A percentile compares a stretch with the other conserved stretches of the same genome.
phyloP scores from a whole-genome alignment of 1,140 invertebrate species.

The Brachionus manjavacas region DNA sequence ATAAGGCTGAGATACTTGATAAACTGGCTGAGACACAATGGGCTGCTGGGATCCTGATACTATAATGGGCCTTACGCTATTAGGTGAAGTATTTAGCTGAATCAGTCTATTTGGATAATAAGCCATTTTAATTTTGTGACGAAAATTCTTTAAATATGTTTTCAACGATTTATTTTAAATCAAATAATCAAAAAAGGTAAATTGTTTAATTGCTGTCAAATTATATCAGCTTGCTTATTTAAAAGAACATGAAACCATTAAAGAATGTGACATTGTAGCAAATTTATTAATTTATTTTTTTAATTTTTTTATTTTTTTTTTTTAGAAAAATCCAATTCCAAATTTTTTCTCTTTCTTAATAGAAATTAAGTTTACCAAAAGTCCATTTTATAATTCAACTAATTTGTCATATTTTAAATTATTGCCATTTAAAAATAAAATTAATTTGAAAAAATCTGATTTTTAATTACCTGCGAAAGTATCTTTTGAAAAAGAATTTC shows the following conservation, averaged over 20 bases:
- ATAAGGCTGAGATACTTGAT: neutral
- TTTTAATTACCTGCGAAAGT: too few relatives aligned
- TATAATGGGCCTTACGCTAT: neutral
- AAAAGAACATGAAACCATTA: neutral
- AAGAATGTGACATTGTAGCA: neutral
- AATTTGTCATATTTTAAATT: too few relatives aligned
- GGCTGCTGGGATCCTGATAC: neutral
- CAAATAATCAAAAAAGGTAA: neutral
- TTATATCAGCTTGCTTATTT: neutral
- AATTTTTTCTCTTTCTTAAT: too few relatives aligned
- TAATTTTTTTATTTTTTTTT: neutral
- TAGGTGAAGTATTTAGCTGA: neutral
- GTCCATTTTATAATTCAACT: too few relatives aligned
- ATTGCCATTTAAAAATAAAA: too few relatives aligned
- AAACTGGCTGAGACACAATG: neutral
- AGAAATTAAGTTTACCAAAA: too few relatives aligned
- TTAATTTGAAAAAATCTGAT: too few relatives aligned
- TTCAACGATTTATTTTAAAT: neutral
- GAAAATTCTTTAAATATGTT: neutral
- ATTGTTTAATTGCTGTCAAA: neutral
- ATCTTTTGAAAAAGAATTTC: too few relatives aligned
- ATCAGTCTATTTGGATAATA: neutral
- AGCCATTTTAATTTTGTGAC: neutral
- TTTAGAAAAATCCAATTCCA: neutral
- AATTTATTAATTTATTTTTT: neutral